Conservation (phyloP, 2,888 invertebrate genomes). For the Ellobium chinense region DNA sequence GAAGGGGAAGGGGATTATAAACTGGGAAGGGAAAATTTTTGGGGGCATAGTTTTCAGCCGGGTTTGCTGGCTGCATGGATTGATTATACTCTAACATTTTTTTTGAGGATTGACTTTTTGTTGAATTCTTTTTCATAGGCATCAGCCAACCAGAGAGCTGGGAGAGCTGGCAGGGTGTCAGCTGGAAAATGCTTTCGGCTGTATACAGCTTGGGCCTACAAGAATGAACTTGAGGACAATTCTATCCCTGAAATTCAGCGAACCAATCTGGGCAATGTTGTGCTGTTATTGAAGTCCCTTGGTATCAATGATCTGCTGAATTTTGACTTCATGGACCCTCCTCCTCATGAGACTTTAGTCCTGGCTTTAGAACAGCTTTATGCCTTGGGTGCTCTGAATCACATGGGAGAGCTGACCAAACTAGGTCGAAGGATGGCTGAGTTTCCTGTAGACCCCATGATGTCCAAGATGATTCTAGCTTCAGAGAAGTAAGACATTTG, state of each 20-base stretch:
- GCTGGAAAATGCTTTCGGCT: conserved; percentile 97
- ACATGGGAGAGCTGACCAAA: conserved; percentile 97
- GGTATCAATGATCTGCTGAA: conserved; percentile 98
- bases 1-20: too few species aligned
- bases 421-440: conserved; percentile 99
- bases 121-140: conserved; percentile 77
- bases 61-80: too few species aligned
- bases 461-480: conserved; percentile 98
- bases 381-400: conserved; percentile 97
- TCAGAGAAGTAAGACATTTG: conserved; percentile 89
- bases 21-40: too few species aligned
- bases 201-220: conserved; percentile 99
- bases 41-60: too few species aligned
- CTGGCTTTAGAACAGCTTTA: conserved; percentile 97
- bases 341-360: conserved; percentile 84
- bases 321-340: conserved; percentile 99
- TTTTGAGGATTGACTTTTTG: too few species aligned
- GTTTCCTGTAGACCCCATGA: conserved; percentile 99
- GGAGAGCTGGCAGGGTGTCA: conserved; percentile 95
- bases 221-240: conserved; percentile 98
- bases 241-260: conserved; percentile 99
- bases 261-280: conserved; percentile 98
- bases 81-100: too few species aligned
- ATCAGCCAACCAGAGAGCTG: conserved; percentile 98
- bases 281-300: conserved; percentile 89